Conservation (phyloP, 2,113 vertebrate species). For the Equus przewalskii region DNA sequence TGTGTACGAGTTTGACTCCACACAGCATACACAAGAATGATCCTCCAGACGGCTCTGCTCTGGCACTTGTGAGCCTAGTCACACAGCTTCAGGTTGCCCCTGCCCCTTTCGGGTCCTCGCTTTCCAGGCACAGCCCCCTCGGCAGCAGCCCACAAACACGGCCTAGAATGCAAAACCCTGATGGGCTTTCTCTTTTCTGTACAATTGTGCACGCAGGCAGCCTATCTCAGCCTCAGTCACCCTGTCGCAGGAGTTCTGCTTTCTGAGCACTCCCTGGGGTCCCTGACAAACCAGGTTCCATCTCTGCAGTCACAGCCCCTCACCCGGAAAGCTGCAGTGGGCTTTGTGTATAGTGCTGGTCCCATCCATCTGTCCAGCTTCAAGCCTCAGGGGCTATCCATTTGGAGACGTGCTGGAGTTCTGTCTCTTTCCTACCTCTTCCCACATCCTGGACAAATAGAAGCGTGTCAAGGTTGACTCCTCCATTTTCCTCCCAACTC, state of each 20-base stretch:
- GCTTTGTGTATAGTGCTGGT: neutral
- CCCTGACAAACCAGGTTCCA: conserved; percentile 19
- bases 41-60: neutral
- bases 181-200: neutral
- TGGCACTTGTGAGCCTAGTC: neutral
- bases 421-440: neutral
- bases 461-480: neutral
- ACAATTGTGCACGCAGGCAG: neutral
- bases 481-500: neutral
- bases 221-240: neutral
- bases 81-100: neutral
- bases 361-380: neutral
- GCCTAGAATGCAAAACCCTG: neutral
- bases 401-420: neutral
- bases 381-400: neutral
- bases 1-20: neutral
- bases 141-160: neutral
- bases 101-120: neutral
- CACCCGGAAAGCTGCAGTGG: neutral
- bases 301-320: neutral
- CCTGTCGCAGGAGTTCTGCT: neutral
- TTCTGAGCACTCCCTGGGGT: neutral
- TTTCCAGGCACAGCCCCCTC: neutral
- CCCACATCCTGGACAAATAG: neutral
- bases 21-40: neutral